phyloP scores from a whole-genome alignment of 1,140 invertebrate genomes.

The Caenorhabditis tropicalis region DNA sequence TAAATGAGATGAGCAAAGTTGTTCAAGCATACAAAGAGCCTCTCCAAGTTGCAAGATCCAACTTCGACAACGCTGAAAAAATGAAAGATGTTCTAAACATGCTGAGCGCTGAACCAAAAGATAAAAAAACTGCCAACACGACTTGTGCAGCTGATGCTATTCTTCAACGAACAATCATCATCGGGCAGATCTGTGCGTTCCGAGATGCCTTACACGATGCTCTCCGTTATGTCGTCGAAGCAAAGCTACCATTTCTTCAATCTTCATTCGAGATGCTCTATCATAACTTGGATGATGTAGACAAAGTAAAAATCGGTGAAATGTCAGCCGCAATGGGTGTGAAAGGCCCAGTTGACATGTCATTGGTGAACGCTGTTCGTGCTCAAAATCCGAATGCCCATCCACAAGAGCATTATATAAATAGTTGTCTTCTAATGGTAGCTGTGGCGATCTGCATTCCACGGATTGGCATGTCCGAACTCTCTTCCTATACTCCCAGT shows the following conservation, averaged over 20 bases:
- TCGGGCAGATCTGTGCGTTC: constrained; percentile 95
- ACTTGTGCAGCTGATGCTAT: constrained; percentile 73
- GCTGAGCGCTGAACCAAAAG: constrained; percentile 75
- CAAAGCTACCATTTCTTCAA: constrained; percentile 16
- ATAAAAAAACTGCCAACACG: constrained; percentile 43
- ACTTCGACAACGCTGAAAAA: constrained; percentile 95
- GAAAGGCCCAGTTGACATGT: constrained; percentile 90
- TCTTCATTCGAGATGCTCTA: constrained; percentile 86
- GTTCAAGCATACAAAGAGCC: constrained; percentile 81
- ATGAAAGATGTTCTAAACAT: constrained; percentile 89
- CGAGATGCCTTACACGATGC: constrained; percentile 89
- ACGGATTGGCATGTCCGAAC: constrained; percentile 88
- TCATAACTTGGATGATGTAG: constrained; percentile 87
- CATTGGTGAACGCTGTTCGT: constrained; percentile 84
- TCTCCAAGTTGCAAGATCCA: constrained; percentile 85
- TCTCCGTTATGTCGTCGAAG: constrained; percentile 72
- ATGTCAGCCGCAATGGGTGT: constrained; percentile 95
- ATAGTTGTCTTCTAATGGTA: constrained; percentile 95
- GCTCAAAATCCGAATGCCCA: constrained; percentile 77
- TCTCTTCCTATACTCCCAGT: constrained; percentile 80
- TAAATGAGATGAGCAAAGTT: constrained; percentile 86
- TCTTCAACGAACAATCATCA: constrained; percentile 93
- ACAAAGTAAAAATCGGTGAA: constrained; percentile 90
- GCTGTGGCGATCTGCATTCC: constrained; percentile 97
- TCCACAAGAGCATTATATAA: constrained; percentile 86